Percentiles rank a stretch among this genome's conserved stretches.
phyloP scores from a whole-genome alignment of 2,113 vertebrate genomes.

The Percina caprodes region DNA sequence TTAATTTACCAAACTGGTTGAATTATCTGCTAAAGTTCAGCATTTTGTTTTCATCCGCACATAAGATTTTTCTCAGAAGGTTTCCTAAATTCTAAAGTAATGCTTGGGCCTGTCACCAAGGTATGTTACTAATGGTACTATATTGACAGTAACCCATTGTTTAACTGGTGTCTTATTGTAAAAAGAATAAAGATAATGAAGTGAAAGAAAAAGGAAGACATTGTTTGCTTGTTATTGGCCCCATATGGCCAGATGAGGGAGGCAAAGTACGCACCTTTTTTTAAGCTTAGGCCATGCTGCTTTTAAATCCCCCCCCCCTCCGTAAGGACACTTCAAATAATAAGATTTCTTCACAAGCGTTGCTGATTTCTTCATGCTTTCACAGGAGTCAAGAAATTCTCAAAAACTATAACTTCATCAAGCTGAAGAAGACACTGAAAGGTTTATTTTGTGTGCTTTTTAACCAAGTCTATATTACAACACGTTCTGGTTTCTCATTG shows the following conservation, averaged over 20 bases:
- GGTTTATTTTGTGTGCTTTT: constrained; percentile 1
- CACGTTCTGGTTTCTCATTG: constrained; percentile 7
- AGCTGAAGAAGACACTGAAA: not conserved
- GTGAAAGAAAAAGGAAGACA: fast-evolving
- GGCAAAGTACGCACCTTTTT: not conserved
- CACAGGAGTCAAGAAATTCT: not conserved
- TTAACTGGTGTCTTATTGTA: constrained; percentile 3
- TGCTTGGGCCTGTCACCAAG: not conserved
- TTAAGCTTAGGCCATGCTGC: not conserved
- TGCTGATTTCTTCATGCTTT: not conserved
- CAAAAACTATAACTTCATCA: not conserved
- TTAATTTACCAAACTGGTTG: not conserved
- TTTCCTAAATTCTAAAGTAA: not conserved
- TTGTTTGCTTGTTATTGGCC: not conserved
- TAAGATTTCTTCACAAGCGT: not conserved
- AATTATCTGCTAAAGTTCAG: not conserved
- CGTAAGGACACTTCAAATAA: not conserved
- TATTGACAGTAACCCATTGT: not conserved
- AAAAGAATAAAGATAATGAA: constrained; percentile 51
- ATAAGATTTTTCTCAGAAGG: not conserved
- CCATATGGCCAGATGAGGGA: constrained; percentile 59
- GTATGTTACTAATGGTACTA: not conserved
- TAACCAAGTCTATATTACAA: not conserved
- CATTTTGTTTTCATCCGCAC: not conserved
- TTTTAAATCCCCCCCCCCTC: not conserved